Conservation (phyloP, 35 echinoderm and acorn worm species). For the Holothuria glaberrima region DNA sequence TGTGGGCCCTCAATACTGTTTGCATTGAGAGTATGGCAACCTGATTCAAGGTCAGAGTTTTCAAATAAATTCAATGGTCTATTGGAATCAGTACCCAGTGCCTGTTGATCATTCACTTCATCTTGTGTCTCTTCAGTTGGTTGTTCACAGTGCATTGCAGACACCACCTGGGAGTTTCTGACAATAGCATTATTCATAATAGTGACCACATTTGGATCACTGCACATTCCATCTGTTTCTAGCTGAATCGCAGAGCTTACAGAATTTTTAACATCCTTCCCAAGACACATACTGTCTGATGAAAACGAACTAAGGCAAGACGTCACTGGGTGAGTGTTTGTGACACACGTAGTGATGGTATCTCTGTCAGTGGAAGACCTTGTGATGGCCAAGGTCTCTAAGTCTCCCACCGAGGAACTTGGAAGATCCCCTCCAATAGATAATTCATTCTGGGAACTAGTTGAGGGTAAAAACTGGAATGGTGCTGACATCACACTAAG, state of each 20-base stretch:
- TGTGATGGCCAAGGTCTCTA: slow-evolving; percentile 13
- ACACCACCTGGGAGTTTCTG: slow-evolving; percentile 8
- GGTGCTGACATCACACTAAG: slow-evolving; percentile 26
- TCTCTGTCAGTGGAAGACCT: slow-evolving; percentile 17
- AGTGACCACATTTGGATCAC: slow-evolving; percentile 13
- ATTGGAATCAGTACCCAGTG: neutral
- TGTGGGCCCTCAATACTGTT: neutral
- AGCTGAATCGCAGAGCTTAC: neutral
- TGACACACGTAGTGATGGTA: slow-evolving; percentile 4
- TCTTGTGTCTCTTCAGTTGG: neutral
- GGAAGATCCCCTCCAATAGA: slow-evolving; percentile 15
- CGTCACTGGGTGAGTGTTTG: slow-evolving; percentile 38
- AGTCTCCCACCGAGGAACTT: slow-evolving; percentile 11
- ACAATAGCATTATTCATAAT: slow-evolving; percentile 30
- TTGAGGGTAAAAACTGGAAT: slow-evolving; percentile 40
- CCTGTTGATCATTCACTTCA: neutral
- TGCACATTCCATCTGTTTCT: slow-evolving; percentile 12
- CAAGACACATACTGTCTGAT: neutral
- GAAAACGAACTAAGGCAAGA: slow-evolving; percentile 26
- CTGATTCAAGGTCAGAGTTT: slow-evolving; percentile 5
- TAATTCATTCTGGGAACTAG: slow-evolving; percentile 14
- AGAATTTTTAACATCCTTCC: neutral
- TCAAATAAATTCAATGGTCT: slow-evolving; percentile 31
- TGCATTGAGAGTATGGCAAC: neutral
- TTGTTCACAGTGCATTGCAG: neutral